Evolutionary conservation across 1,140 invertebrate species (phyloP).

Genomic region (Chionoecetes opilio): DNA sequence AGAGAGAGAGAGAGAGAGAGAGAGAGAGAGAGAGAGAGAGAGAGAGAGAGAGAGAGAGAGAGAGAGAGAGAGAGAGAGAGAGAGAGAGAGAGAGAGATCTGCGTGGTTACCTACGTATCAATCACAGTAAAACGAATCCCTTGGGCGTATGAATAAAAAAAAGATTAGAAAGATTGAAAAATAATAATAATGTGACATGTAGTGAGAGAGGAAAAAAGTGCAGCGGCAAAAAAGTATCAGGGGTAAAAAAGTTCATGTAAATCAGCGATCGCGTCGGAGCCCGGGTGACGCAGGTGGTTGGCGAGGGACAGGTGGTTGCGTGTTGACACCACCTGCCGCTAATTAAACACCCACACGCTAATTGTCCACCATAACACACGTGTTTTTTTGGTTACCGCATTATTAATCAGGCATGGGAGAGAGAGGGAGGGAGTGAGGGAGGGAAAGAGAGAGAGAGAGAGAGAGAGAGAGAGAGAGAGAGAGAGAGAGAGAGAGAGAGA

Average conservation of each 20-base stretch:
- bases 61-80: too few relatives aligned
- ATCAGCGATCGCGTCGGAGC: not conserved
- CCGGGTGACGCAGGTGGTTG: not conserved
- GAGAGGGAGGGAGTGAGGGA: not conserved
- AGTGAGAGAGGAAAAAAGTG: not conserved
- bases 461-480: not conserved
- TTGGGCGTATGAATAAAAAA: too few relatives aligned
- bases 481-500: conserved; percentile 19
- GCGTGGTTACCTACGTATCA: too few relatives aligned
- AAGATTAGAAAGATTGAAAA: not conserved
- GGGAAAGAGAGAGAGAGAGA: not conserved
- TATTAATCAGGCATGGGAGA: not conserved
- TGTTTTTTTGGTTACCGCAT: not conserved
- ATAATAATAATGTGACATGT: not conserved
- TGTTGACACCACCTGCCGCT: conserved; percentile 25
- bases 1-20: conserved; percentile 24
- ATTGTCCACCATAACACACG: not conserved
- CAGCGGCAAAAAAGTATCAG: not conserved
- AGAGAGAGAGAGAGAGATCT: too few relatives aligned
- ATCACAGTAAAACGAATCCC: too few relatives aligned
- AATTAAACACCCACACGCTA: not conserved
- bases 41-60: too few relatives aligned
- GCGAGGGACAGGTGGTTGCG: not conserved
- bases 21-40: too few relatives aligned
- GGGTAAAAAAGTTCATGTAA: not conserved